Evolutionary conservation across 1,140 invertebrate species (phyloP).

Genomic region (Bombus sylvicola): DNA sequence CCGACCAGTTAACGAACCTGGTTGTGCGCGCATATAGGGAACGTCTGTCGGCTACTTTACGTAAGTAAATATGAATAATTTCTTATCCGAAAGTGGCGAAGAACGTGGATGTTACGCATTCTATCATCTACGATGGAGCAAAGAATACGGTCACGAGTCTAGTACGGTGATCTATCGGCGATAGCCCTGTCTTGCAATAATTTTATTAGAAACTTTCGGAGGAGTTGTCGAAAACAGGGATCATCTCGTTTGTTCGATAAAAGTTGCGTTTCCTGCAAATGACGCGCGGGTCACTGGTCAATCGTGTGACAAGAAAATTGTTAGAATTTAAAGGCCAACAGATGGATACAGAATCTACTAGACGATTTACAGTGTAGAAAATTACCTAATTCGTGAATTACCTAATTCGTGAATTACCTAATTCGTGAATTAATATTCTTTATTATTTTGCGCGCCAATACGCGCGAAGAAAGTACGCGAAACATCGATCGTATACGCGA

Average conservation of each 20-base stretch:
- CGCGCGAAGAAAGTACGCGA: too few relatives aligned
- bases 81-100: conserved; percentile 56
- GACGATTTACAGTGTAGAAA: neutral
- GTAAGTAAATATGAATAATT: conserved; percentile 68
- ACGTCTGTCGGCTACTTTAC: conserved; percentile 58
- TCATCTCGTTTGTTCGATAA: neutral
- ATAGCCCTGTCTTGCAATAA: neutral
- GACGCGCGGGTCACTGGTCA: too few relatives aligned
- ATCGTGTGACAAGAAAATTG: neutral
- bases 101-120: conserved; percentile 41
- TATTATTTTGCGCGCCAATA: too few relatives aligned
- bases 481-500: neutral
- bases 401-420: too few relatives aligned
- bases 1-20: conserved; percentile 73
- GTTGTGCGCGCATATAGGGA: conserved; percentile 57
- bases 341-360: too few relatives aligned
- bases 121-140: neutral
- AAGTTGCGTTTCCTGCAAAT: neutral
- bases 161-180: neutral
- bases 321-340: too few relatives aligned
- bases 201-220: neutral
- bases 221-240: too few relatives aligned
- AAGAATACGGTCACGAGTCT: conserved; percentile 12
- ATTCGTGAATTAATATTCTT: neutral
- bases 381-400: too few relatives aligned